Evolutionary conservation across 1,140 invertebrate genomes (phyloP).

Genomic region (Drosophila oshimai): DNA sequence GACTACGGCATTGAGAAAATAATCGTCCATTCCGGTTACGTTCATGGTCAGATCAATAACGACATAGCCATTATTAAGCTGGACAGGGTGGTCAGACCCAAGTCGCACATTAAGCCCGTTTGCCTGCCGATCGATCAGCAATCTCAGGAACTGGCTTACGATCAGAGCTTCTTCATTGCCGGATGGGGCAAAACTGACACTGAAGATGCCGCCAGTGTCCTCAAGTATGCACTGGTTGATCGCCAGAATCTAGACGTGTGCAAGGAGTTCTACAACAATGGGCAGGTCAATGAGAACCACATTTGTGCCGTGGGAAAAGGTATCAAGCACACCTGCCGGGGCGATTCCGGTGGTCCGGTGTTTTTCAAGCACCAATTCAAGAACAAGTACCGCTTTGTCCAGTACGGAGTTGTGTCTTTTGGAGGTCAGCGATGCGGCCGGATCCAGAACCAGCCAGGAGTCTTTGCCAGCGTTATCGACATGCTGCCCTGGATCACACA

Average conservation of each 20-base stretch:
- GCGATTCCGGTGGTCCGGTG: conserved; percentile 90
- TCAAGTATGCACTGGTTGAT: conserved; percentile 36
- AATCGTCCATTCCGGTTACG: conserved; percentile 86
- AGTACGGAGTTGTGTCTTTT: conserved; percentile 68
- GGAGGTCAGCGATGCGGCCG: conserved; percentile 53
- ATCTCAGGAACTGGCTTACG: conserved; percentile 11
- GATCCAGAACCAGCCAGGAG: conserved; percentile 45
- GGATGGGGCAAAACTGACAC: conserved; percentile 67
- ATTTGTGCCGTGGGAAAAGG: conserved; percentile 86
- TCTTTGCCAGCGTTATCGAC: conserved; percentile 68
- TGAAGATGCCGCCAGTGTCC: conserved; percentile 9
- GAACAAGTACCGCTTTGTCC: conserved; percentile 38
- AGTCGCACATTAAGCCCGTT: conserved; percentile 63
- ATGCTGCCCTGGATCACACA: conserved; percentile 78
- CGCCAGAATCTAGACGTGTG: conserved; percentile 38
- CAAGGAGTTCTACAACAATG: conserved; percentile 35
- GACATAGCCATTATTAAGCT: conserved; percentile 87
- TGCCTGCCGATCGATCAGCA: conserved; percentile 55
- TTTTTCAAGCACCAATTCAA: conserved; percentile 48
- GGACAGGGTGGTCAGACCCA: conserved; percentile 27
- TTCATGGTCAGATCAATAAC: conserved; percentile 84
- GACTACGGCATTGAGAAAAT: conserved; percentile 84
- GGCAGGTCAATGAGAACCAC: conserved; percentile 82
- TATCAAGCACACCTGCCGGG: conserved; percentile 87
- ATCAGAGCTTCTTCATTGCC: conserved; percentile 62